These are phyloP conservation scores for Octomys mimax DNA, from an alignment of 2,797 vertebrate species.

Conservation along the genomic window DNA sequence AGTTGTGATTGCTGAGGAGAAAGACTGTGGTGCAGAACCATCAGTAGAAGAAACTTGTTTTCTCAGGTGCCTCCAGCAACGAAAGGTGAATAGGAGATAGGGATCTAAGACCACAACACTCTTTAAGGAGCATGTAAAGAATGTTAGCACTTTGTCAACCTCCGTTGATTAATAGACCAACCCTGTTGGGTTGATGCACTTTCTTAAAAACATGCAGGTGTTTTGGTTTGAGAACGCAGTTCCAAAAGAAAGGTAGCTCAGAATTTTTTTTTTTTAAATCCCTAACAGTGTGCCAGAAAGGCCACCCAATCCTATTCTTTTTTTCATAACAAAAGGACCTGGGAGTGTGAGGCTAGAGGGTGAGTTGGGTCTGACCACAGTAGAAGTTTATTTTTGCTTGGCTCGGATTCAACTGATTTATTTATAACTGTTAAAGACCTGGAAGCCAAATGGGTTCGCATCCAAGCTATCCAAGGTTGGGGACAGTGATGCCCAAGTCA, in stretches of 20 bases:
- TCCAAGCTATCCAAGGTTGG: neutral
- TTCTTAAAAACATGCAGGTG: constrained; percentile 71
- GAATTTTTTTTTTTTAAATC: neutral
- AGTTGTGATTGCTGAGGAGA: constrained; percentile 59
- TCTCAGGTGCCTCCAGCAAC: constrained; percentile 62
- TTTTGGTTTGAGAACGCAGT: constrained; percentile 63
- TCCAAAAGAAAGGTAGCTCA: constrained; percentile 50
- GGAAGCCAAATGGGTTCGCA: neutral
- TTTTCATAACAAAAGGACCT: neutral
- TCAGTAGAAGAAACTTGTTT: constrained; percentile 43
- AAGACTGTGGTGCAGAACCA: constrained; percentile 59
- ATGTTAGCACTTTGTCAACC: constrained; percentile 64
- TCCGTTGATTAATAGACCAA: constrained; percentile 67
- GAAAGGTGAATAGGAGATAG: constrained; percentile 64
- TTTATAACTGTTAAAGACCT: neutral
- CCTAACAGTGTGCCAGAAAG: constrained; percentile 33
- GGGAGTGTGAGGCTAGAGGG: neutral
- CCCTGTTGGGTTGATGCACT: constrained; percentile 64
- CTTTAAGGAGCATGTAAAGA: constrained; percentile 68
- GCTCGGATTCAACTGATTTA: neutral
- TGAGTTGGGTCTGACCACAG: neutral
- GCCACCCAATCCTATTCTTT: neutral
- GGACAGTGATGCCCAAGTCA: neutral
- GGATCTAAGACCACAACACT: constrained; percentile 68
- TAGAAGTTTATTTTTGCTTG: neutral